phyloP scores from a whole-genome alignment of 2,797 vertebrate genomes.

The Propithecus deckenii region DNA sequence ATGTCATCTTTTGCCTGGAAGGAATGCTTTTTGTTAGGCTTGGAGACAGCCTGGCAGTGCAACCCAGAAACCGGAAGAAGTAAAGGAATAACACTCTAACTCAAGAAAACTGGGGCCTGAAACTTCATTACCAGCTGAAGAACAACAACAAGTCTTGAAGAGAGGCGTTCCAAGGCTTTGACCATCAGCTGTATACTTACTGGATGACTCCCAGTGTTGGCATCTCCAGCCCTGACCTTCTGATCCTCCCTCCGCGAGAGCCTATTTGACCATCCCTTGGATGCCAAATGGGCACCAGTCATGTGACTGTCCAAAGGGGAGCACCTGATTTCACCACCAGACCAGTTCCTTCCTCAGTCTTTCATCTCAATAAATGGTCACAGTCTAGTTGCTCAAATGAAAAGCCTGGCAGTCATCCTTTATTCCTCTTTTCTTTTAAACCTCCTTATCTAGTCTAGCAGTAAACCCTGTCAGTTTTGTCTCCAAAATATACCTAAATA shows the following conservation, averaged over 20 bases:
- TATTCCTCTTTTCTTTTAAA: not conserved
- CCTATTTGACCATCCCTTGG: accelerated
- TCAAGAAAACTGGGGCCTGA: not conserved
- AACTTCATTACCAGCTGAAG: not conserved
- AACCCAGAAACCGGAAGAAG: not conserved
- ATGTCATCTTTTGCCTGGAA: constrained; percentile 60
- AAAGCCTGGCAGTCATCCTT: not conserved
- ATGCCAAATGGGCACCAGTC: not conserved
- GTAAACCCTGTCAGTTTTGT: not conserved
- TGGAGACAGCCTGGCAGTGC: not conserved
- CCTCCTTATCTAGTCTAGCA: not conserved
- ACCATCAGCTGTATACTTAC: too few relatives aligned
- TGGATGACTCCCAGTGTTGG: not conserved
- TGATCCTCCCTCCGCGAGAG: not conserved
- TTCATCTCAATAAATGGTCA: not conserved
- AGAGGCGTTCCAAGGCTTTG: not conserved
- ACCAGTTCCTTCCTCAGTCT: not conserved
- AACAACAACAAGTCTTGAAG: not conserved
- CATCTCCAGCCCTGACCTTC: not conserved
- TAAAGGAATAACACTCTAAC: not conserved
- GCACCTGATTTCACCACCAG: not conserved
- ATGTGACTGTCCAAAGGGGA: not conserved
- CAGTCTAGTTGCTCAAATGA: not conserved
- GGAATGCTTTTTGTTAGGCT: not conserved
- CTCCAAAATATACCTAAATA: not conserved